These are phyloP conservation scores for Apis florea DNA, from an alignment of 1,140 invertebrate genomes.

Conservation along the genomic window DNA sequence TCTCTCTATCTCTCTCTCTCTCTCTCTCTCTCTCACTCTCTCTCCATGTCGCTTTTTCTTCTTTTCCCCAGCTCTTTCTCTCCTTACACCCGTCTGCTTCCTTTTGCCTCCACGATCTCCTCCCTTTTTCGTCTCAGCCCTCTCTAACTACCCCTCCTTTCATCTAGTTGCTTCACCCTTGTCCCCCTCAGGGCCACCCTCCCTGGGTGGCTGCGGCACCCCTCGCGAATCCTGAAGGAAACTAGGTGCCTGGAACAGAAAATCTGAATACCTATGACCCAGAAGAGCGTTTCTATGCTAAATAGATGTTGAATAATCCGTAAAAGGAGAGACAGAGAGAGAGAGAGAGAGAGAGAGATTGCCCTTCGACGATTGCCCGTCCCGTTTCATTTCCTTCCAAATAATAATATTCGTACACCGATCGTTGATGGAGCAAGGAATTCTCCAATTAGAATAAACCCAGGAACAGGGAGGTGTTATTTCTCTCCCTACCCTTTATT, in stretches of 20 bases:
- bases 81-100: slow-evolving; percentile 46
- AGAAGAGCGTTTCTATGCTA: slow-evolving; percentile 66
- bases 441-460: slow-evolving; percentile 35
- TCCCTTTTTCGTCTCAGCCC: slow-evolving; percentile 47
- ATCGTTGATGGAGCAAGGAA: no score
- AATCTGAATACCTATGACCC: slow-evolving; percentile 69
- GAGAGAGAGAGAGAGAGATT: background rate
- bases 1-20: slow-evolving; percentile 42
- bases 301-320: slow-evolving; percentile 51
- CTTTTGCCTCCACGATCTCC: slow-evolving; percentile 49
- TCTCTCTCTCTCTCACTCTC: slow-evolving; percentile 33
- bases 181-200: slow-evolving; percentile 66
- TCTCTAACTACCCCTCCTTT: slow-evolving; percentile 41
- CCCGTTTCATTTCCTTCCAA: no score
- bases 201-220: slow-evolving; percentile 61
- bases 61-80: slow-evolving; percentile 57
- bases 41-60: slow-evolving; percentile 49
- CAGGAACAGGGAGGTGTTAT: no score
- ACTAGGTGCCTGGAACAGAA: slow-evolving; percentile 48
- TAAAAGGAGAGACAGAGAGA: slow-evolving; percentile 29
- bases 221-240: slow-evolving; percentile 59
- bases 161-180: slow-evolving; percentile 49
- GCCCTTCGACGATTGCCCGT: no score
- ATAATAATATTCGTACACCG: background rate
- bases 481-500: no score